Percentiles rank a stretch among this genome's conserved stretches.
phyloP scores from a whole-genome alignment of 35 echinoderm and acorn worm species.

The Amphiura filiformis region DNA sequence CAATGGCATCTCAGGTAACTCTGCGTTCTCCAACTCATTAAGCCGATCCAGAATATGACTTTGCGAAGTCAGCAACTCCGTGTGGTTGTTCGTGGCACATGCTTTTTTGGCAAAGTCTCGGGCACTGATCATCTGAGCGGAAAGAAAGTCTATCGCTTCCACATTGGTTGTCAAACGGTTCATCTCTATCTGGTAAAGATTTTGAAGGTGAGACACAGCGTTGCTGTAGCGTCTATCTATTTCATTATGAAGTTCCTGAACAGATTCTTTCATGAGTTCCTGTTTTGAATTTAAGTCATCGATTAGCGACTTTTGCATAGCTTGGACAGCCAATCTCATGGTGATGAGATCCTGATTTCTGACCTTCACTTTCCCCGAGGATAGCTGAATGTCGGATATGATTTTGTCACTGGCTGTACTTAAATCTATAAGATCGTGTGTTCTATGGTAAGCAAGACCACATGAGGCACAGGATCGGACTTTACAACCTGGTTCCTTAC shows the following conservation, averaged over 20 bases:
- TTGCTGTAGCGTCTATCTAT: too few species aligned
- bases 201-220: too few species aligned
- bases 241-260: too few species aligned
- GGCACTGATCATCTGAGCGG: neutral
- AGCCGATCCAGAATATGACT: neutral
- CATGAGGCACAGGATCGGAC: neutral
- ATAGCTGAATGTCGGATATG: neutral
- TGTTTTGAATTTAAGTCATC: too few species aligned
- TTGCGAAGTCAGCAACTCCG: neutral
- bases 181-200: too few species aligned
- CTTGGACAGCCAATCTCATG: too few species aligned
- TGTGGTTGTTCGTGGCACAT: neutral
- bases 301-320: too few species aligned
- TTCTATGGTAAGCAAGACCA: neutral
- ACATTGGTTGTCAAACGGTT: too few species aligned
- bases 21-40: neutral
- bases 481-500: neutral
- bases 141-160: neutral
- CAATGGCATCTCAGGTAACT: too few species aligned
- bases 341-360: too few species aligned
- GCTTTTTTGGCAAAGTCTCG: slow-evolving; percentile 14
- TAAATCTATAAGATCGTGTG: neutral
- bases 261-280: too few species aligned
- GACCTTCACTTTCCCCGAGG: neutral
- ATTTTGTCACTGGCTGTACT: neutral